A percentile compares a stretch with the other conserved stretches of the same genome.
These are phyloP conservation scores for Ormyrus thymus DNA, from an alignment of 2,888 invertebrate genomes.

Conservation along the genomic window DNA sequence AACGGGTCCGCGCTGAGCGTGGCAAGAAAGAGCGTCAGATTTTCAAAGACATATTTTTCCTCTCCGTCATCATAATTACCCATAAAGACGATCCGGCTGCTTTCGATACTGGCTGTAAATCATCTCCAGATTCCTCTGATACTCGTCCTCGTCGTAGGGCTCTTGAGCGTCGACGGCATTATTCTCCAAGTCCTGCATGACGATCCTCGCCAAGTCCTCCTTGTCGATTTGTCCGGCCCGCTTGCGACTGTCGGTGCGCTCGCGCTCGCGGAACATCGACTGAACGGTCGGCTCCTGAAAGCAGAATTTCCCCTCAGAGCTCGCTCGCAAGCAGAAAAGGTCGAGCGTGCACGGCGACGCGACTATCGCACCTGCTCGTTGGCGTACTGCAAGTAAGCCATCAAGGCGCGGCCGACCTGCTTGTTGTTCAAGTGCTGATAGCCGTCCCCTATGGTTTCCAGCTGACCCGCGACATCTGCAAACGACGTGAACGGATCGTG, in stretches of 20 bases:
- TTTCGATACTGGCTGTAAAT: conserved; percentile 62
- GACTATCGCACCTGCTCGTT: conserved; percentile 62
- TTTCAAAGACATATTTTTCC: not conserved
- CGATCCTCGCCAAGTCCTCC: conserved; percentile 59
- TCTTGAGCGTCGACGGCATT: conserved; percentile 57
- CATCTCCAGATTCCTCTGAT: conserved; percentile 60
- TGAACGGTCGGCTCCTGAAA: conserved; percentile 51
- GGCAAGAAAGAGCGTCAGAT: not conserved
- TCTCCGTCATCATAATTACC: conserved; percentile 54
- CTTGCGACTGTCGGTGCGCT: conserved; percentile 63
- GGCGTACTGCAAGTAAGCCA: conserved; percentile 65
- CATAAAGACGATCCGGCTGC: conserved; percentile 58
- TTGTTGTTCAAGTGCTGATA: conserved; percentile 71
- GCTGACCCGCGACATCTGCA: conserved; percentile 66
- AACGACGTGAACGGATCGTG: not conserved
- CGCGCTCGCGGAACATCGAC: conserved; percentile 68
- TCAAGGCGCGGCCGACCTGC: conserved; percentile 63
- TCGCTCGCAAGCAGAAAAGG: no score
- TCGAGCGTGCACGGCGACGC: no score
- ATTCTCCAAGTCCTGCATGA: conserved; percentile 62
- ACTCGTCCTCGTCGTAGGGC: conserved; percentile 61
- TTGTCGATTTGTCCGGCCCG: conserved; percentile 55
- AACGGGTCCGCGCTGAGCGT: conserved; percentile 57
- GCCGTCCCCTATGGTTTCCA: conserved; percentile 74
- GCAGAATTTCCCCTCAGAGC: not conserved